phyloP scores from a whole-genome alignment of 2,113 vertebrate genomes.

The Scartelaos histophorus region DNA sequence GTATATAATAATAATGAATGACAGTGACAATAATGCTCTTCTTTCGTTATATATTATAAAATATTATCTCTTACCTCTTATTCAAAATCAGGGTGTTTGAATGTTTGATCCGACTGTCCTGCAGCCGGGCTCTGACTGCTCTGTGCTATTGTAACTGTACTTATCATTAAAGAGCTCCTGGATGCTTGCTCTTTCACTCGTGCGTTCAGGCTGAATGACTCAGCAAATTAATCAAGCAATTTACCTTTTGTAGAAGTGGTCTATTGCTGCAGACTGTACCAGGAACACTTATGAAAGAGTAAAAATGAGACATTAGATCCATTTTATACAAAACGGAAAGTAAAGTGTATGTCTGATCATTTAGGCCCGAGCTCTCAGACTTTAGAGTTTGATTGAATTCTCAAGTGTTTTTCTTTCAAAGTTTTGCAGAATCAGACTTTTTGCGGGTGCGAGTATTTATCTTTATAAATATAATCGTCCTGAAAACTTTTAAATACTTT shows the following conservation, averaged over 20 bases:
- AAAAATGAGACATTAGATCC: neutral
- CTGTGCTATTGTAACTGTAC: neutral
- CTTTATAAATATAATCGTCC: neutral
- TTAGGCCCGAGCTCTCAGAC: neutral
- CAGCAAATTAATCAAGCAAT: constrained; percentile 17
- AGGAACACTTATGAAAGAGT: neutral
- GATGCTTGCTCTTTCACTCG: constrained; percentile 13
- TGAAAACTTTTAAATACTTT: neutral
- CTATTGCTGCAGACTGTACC: neutral
- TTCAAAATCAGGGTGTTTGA: neutral
- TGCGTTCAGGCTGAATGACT: constrained; percentile 3
- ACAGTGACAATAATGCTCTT: no score
- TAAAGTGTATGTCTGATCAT: neutral
- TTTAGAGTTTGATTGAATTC: neutral
- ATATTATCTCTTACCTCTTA: no score
- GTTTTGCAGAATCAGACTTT: neutral
- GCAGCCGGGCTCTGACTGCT: neutral
- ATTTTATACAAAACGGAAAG: neutral
- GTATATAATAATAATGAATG: no score
- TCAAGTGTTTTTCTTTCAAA: neutral
- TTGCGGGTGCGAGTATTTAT: neutral
- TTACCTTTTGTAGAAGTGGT: neutral
- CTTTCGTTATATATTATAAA: no score
- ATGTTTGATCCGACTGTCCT: neutral
- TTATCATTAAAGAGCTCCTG: constrained; percentile 1